Evolutionary conservation across 2,888 invertebrate species (phyloP).

Genomic region (Phyllotreta striolata): DNA sequence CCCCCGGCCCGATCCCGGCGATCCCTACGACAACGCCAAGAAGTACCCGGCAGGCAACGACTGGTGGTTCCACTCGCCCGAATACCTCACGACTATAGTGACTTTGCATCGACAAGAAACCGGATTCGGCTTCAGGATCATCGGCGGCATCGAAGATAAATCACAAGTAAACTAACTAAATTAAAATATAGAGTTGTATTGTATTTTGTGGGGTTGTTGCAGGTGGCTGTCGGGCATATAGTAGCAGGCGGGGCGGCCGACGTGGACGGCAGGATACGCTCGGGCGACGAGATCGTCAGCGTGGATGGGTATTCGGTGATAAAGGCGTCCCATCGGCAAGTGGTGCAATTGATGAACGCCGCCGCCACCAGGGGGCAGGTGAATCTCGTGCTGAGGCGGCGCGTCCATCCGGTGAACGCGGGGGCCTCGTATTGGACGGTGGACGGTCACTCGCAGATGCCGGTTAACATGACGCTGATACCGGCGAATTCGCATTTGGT

Average conservation of each 20-base stretch:
- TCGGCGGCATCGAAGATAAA: conserved; percentile 97
- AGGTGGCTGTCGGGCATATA: conserved; percentile 95
- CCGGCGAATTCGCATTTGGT: conserved; percentile 54
- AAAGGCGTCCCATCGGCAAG: conserved; percentile 90
- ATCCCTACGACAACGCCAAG: conserved; percentile 48
- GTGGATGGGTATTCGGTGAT: conserved; percentile 78
- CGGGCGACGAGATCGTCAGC: conserved; percentile 93
- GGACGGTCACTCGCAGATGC: conserved; percentile 44
- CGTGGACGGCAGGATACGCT: conserved; percentile 86
- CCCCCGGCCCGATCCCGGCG: conserved; percentile 43
- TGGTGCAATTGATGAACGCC: conserved; percentile 90
- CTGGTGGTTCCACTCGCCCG: conserved; percentile 51
- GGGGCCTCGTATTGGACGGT: conserved; percentile 48
- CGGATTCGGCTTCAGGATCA: conserved; percentile 97
- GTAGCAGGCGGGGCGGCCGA: conserved; percentile 96
- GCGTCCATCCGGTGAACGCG: conserved; percentile 45
- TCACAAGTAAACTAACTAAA: conserved; percentile 73
- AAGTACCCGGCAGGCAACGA: conserved; percentile 47
- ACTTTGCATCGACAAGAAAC: conserved; percentile 88
- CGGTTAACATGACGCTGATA: conserved; percentile 45
- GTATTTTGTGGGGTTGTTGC: conserved; percentile 45
- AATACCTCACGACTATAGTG: conserved; percentile 63
- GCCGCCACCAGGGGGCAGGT: conserved; percentile 87
- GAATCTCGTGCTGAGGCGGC: conserved; percentile 74
- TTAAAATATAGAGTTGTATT: too few species aligned